Base-by-base conservation (phyloP, 1,140 invertebrate species). In the Sycophila sp. region DNA sequence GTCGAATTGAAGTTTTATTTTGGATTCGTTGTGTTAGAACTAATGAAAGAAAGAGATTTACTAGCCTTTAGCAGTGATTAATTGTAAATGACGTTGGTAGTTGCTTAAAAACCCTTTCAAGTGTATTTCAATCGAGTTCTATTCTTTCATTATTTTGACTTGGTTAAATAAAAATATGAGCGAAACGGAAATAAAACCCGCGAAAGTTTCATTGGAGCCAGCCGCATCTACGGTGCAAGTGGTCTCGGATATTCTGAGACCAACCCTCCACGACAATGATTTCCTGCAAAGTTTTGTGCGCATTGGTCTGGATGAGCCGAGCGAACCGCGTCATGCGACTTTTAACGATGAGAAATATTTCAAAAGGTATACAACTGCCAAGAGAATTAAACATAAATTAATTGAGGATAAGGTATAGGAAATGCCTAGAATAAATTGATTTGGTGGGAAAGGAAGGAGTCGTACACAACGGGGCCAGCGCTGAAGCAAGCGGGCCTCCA, bases 201-300 rank as follows among this genome's bases (percentile, higher is more conserved):
- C n/a, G 19, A 19, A 28, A 4, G 3, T 4, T 1, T n/a, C 34
- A n/a, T 1, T 19, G 10, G 36, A 17, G 4, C 19, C 34, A 11
- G 1, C 59, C 1, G 15, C 42, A 5, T 3, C 15, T 1, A n/a
- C 34, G 1, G 28, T 34, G 4, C 51, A 67, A 19, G 36, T 24
- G 7, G 11, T 80, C 4, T 81, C 78, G n/a, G 73, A 79, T 8
- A 85, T 86, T 8, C 47, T 86, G 17, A 83, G 80, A 62, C 81
- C 84, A 6, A 80, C 77, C 0, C 66, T 85, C 15, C 84, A 91
- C 72, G 92, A 93, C 69, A 89, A 90, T 13, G 92, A 93, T 78
- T 88, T 93, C 72, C 75, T 94, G 5, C 92, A 93, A 83, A 93
- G 92, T 79, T 94, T 93, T 72, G 89, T 93, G 28, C 82, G 92